Evolutionary conservation across 2,113 vertebrate species (phyloP).

Genomic region (Tinamus guttatus): DNA sequence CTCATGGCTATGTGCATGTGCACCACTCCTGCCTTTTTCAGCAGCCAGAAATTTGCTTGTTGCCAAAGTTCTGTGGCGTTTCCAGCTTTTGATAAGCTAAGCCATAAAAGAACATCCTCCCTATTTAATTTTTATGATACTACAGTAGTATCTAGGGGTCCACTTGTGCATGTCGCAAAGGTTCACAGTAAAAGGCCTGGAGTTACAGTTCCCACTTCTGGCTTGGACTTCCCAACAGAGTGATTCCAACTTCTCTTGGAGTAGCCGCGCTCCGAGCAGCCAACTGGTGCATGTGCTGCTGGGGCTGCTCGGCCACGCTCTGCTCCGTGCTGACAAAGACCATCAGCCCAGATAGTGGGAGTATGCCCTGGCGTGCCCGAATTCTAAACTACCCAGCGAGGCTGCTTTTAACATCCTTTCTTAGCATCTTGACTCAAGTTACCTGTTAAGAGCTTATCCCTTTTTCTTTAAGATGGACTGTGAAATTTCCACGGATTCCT

Average conservation of each 20-base stretch:
- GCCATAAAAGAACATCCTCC: background rate
- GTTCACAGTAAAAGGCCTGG: background rate
- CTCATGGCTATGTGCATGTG: background rate
- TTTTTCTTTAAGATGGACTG: background rate
- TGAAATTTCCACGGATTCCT: background rate
- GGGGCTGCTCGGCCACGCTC: background rate
- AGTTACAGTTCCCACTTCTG: background rate
- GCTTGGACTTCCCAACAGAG: background rate
- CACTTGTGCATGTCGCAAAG: background rate
- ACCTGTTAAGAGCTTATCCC: background rate
- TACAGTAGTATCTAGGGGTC: background rate
- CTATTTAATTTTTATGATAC: background rate
- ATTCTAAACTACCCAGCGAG: background rate
- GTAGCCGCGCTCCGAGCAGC: background rate
- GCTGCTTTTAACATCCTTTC: background rate
- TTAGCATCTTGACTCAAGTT: background rate
- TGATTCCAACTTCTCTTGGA: background rate
- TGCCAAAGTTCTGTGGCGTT: background rate
- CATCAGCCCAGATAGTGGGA: background rate
- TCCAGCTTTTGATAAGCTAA: background rate
- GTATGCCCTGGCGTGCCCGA: background rate
- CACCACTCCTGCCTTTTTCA: background rate
- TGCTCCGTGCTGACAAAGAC: background rate
- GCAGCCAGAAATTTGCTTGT: background rate
- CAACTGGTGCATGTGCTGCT: background rate